phyloP scores from a whole-genome alignment of 1,140 invertebrate genomes.

The Rhizoglyphus robini region DNA sequence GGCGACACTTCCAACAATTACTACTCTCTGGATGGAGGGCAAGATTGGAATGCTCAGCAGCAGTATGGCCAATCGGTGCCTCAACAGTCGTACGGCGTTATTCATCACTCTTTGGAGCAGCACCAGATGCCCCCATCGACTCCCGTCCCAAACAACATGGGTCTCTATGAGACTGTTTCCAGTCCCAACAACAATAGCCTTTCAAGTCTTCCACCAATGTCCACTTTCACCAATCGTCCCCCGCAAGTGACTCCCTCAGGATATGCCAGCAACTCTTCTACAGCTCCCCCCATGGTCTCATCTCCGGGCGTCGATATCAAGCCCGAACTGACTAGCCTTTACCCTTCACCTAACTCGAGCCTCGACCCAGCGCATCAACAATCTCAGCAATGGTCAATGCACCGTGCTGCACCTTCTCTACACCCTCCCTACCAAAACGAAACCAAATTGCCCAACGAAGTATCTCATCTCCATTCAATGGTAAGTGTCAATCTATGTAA shows the following conservation, averaged over 20 bases:
- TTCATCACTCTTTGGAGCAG: not conserved
- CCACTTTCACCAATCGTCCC: conserved; percentile 57
- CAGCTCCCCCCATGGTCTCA: conserved; percentile 19
- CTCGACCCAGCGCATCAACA: conserved; percentile 53
- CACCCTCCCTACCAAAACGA: not conserved
- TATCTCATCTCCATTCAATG: conserved; percentile 3
- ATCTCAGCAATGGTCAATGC: not conserved
- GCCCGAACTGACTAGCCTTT: conserved; percentile 37
- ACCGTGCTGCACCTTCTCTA: not conserved
- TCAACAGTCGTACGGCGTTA: not conserved
- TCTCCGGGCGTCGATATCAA: conserved; percentile 33
- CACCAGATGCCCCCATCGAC: not conserved
- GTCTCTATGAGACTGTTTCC: not conserved
- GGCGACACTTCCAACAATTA: not conserved
- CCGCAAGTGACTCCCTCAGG: conserved; percentile 26
- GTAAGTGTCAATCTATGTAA: not conserved
- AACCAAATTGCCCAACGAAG: not conserved
- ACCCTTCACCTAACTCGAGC: conserved; percentile 49
- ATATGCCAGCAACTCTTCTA: conserved; percentile 27
- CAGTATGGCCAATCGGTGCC: not conserved
- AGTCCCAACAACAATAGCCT: conserved; percentile 3
- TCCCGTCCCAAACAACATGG: not conserved
- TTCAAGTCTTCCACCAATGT: conserved; percentile 78
- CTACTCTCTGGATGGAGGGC: not conserved
- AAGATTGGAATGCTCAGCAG: not conserved